phyloP scores from a whole-genome alignment of 2,113 vertebrate species.

The Octodon degus region DNA sequence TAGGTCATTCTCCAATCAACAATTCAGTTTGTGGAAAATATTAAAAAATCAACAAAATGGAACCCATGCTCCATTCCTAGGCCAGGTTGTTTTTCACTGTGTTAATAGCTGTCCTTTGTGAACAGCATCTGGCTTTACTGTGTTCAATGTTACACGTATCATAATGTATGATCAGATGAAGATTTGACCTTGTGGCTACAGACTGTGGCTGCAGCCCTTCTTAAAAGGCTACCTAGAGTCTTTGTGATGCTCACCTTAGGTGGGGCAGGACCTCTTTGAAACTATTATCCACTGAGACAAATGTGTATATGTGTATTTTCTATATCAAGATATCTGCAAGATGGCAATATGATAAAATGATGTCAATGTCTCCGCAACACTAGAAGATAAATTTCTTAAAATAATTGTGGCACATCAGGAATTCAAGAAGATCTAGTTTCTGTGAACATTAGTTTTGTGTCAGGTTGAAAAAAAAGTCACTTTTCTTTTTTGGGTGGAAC shows the following conservation, averaged over 20 bases:
- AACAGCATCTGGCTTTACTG: conserved; percentile 18
- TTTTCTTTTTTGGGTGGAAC: no score
- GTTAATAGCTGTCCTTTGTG: conserved; percentile 17
- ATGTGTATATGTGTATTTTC: conserved; percentile 29
- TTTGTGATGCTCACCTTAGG: neutral
- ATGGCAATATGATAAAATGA: conserved; percentile 65
- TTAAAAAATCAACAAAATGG: conserved; percentile 57
- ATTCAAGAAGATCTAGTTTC: conserved; percentile 70
- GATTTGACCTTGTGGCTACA: conserved; percentile 48
- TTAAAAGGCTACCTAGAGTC: conserved; percentile 3
- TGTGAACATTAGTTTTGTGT: conserved; percentile 42
- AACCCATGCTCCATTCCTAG: conserved; percentile 39
- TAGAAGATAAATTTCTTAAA: conserved; percentile 71
- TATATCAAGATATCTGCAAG: conserved; percentile 60
- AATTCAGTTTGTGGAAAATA: conserved; percentile 51
- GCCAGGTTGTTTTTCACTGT: conserved; percentile 25
- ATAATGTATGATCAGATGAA: conserved; percentile 59
- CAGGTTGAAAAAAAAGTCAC: conserved; percentile 42
- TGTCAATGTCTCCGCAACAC: conserved; percentile 59
- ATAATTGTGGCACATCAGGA: conserved; percentile 67
- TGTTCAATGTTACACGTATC: conserved; percentile 32
- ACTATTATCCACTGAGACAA: conserved; percentile 50
- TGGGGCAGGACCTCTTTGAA: conserved; percentile 50
- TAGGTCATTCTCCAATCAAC: conserved; percentile 89
- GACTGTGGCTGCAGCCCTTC: neutral